Evolutionary conservation across 2,113 vertebrate genomes (phyloP), one percentile per base, ranked within the genome.

Genomic region (Cepphus grylle): DNA sequence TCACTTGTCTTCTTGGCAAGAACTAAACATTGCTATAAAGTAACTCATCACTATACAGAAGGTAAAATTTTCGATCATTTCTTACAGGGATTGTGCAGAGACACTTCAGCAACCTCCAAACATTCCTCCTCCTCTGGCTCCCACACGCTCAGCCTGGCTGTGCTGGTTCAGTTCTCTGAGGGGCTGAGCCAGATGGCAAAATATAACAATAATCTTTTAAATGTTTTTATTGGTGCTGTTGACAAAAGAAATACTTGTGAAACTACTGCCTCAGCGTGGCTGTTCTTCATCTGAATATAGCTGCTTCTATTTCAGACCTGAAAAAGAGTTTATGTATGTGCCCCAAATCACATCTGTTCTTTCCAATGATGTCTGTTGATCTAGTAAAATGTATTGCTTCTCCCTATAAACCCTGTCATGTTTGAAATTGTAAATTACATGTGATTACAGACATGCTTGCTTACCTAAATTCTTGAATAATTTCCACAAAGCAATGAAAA

Each of bases 161-260:
- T 14, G 50, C 90, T 55, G 81, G 18, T 80, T 65, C 40, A 21
- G 22, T 49, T 81, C 15, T 66, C n/a, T 47, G 62, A 90, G 86
- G 81, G 93, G 49, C 86, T 81, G 80, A 86, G 90, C 89, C 90
- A 96, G 92, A 97, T 87, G 90, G 92, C 77, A 81, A 42, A 87
- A 53, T 7, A 38, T 36, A 91, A 38, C 40, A 86, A 29, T 69
- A 36, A 70, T 53, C 59, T 66, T 73, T 73, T 40, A 62, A 56
- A 84, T 7, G 32, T 40, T 86, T 94, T 95, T 89, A 87, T 74
- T 91, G 87, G 69, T 62, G 84, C 90, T 79, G 69, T 79, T 20
- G 6, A 74, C 92, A 67, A 74, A 89, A 62, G 83, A 81, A 91
- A 89, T 0, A 4, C 55, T 71, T 74, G 47, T 93, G 86, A 69